phyloP scores from a whole-genome alignment of 2,888 invertebrate species.

The Eurois occulta region DNA sequence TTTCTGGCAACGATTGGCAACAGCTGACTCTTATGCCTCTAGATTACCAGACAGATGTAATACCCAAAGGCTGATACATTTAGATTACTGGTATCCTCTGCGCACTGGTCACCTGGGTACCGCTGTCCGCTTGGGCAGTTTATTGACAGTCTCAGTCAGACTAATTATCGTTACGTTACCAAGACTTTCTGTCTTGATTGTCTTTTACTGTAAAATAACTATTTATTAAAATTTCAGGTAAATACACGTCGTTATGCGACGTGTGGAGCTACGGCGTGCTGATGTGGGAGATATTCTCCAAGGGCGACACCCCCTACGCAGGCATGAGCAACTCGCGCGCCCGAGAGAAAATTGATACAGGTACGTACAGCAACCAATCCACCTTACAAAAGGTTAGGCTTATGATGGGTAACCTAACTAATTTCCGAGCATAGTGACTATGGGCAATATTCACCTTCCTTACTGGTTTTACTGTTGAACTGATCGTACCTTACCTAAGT shows the following conservation, averaged over 20 bases:
- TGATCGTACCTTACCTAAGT: not conserved
- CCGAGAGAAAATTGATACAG: conserved; percentile 97
- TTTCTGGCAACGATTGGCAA: not conserved
- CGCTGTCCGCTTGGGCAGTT: not conserved
- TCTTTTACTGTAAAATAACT: not conserved
- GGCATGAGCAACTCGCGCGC: conserved; percentile 98
- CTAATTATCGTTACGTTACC: too few species aligned
- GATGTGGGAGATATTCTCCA: conserved; percentile 99
- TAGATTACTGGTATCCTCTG: too few species aligned
- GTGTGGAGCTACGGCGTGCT: conserved; percentile 99
- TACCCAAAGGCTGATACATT: not conserved
- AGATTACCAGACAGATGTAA: not conserved
- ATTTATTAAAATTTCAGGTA: conserved; percentile 90
- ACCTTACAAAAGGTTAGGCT: not conserved
- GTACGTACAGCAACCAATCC: conserved; percentile 84
- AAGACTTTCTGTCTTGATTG: not conserved
- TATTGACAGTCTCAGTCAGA: not conserved
- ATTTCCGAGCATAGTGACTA: not conserved
- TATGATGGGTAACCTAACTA: not conserved
- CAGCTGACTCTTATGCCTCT: not conserved
- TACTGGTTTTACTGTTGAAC: not conserved
- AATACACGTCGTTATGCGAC: conserved; percentile 98
- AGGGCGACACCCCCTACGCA: conserved; percentile 97
- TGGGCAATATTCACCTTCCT: not conserved
- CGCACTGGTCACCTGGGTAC: too few species aligned